Evolutionary conservation across 2,888 invertebrate genomes (phyloP), one percentile per base, ranked within the genome.

Genomic region (Galerucella calmariensis): DNA sequence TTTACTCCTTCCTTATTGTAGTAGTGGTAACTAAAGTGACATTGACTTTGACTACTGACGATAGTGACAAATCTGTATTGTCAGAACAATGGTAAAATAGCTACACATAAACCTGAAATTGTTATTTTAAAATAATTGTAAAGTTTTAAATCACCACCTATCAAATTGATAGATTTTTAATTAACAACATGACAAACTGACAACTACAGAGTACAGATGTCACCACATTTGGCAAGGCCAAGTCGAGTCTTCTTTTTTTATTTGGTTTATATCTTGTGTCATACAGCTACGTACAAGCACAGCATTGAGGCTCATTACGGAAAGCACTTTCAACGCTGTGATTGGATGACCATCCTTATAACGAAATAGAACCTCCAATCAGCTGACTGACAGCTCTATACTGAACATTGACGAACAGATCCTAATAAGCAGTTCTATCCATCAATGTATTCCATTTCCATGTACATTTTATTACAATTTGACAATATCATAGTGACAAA

Each of bases 401-500:
- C 61, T 27, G 11, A 16, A 35, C 20, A 11, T 35, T 16, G 11
- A 14, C 59, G 24, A 58, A 69, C 20, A 27, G 56, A 27, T 20
- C 58, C 20, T 71, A 58, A 71, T 61, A 20, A 14, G 48, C 66
- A 59, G 46, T 56, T 65, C 16, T 53, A 70, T 70, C 65, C 59
- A 72, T 72, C 5, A 2, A 41, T 14, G 5, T 48, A 48, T 14
- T 48, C 5, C 48, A 48, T 48, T 48, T 48, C 48, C 48, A 48
- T 48, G 16, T 48, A 24, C 12, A 35, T 71, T 70, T 70, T 67
- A 58, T 70, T 67, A 58, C 66, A 66, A 41, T 72, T 72, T 72
- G 72, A 72, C 72, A 72, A 59, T 56, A 66, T 62, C 62, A n/a
- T 14, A 74, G 70, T 74, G 67, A 67, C 71, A 67, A 67, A 74